Percentiles rank a stretch among this genome's conserved stretches.
Evolutionary conservation across 2,797 vertebrate genomes (phyloP).

Genomic region (Rhinella marina): DNA sequence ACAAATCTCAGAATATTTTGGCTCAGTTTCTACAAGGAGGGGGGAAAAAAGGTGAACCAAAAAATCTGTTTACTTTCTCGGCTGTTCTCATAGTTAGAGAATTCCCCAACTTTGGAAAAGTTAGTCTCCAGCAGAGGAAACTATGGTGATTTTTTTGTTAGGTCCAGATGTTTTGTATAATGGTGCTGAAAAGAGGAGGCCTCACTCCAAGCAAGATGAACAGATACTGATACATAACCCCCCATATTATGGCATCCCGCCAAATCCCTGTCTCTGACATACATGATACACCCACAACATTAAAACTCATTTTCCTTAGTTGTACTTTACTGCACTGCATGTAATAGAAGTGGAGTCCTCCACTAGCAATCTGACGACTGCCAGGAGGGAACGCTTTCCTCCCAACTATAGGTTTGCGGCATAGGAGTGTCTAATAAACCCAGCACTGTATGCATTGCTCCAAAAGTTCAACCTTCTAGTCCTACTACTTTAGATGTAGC

Average conservation of each 20-base stretch:
- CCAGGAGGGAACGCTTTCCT: no score
- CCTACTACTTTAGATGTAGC: no score
- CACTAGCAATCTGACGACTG: no score
- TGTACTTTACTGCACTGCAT: neutral
- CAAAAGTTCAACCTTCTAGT: no score
- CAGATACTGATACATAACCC: conserved; percentile 40
- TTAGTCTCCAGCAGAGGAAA: conserved; percentile 66
- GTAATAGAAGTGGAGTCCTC: no score
- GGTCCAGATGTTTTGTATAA: conserved; percentile 69
- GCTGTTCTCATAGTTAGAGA: conserved; percentile 66
- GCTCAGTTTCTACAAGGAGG: conserved; percentile 49
- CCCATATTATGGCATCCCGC: conserved; percentile 9
- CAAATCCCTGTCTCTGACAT: conserved; percentile 25
- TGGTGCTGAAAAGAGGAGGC: conserved; percentile 57
- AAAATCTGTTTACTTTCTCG: conserved; percentile 65
- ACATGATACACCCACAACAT: conserved; percentile 25
- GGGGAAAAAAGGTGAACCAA: conserved; percentile 59
- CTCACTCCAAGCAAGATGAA: conserved; percentile 52
- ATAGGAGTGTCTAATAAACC: no score
- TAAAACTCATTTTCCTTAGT: neutral
- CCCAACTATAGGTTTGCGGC: no score
- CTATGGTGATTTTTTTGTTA: conserved; percentile 58
- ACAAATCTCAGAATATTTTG: conserved; percentile 65
- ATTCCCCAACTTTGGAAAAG: conserved; percentile 67
- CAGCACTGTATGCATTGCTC: no score